These are phyloP conservation scores for Danionella dracula DNA, from an alignment of 2,797 vertebrate species.

Conservation along the genomic window DNA sequence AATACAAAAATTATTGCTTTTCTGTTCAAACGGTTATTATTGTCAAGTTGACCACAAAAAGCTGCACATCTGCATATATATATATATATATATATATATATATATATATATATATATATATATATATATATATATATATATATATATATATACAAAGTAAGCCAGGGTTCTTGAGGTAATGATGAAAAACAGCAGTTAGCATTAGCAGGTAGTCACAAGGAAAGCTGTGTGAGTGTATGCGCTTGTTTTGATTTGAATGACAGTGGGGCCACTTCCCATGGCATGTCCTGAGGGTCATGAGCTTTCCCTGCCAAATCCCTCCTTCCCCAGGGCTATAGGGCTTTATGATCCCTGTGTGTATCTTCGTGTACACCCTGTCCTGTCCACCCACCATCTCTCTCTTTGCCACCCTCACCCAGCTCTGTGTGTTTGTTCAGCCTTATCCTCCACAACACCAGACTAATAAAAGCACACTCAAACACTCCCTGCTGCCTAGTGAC, in stretches of 20 bases:
- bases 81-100: too few species aligned
- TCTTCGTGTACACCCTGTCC: slow-evolving; percentile 58
- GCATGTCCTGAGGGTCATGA: slow-evolving; percentile 57
- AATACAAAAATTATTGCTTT: too few species aligned
- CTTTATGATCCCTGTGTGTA: slow-evolving; percentile 50
- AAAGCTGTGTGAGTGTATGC: slow-evolving; percentile 45
- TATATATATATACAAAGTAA: too few species aligned
- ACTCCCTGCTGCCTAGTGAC: not conserved
- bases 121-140: too few species aligned
- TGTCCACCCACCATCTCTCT: not conserved
- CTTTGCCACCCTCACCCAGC: slow-evolving; percentile 8
- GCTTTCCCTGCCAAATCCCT: slow-evolving; percentile 52
- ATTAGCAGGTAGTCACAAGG: slow-evolving; percentile 1
- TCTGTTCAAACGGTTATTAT: too few species aligned
- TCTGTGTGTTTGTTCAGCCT: slow-evolving; percentile 71
- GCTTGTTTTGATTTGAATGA: slow-evolving; percentile 62
- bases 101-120: too few species aligned
- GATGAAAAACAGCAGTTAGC: not conserved
- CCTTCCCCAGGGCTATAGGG: slow-evolving; percentile 48
- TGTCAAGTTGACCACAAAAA: too few species aligned
- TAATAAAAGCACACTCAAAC: slow-evolving; percentile 49
- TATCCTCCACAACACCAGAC: slow-evolving; percentile 65
- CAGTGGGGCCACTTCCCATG: slow-evolving; percentile 66
- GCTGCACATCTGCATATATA: too few species aligned
- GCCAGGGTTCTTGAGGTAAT: not conserved